Conservation (phyloP, 2,113 vertebrate genomes). For the Phasianus colchicus region DNA sequence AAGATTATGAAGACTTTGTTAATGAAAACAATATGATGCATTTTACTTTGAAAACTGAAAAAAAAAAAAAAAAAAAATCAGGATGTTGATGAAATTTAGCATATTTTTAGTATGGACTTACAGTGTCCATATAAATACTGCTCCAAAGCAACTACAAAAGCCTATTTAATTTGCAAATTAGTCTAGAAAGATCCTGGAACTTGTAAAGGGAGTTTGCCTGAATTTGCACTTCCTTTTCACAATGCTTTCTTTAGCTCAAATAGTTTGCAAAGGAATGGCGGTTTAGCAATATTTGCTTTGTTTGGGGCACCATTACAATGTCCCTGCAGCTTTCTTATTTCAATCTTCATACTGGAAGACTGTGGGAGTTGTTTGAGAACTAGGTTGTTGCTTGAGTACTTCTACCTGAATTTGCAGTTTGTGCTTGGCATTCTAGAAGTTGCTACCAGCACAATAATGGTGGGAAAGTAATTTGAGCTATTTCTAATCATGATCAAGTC, state of each 20-base stretch:
- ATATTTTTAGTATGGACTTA: background rate
- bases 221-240: background rate
- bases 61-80: background rate
- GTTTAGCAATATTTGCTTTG: constrained; percentile 16
- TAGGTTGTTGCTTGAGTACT: background rate
- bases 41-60: background rate
- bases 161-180: background rate
- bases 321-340: background rate
- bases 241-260: background rate
- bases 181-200: background rate
- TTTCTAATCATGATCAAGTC: background rate
- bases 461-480: background rate
- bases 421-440: background rate
- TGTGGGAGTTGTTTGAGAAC: background rate
- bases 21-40: background rate
- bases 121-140: background rate
- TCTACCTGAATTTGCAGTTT: background rate
- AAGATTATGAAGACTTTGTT: background rate
- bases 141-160: background rate
- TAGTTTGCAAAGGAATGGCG: constrained; percentile 8
- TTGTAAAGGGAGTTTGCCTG: background rate
- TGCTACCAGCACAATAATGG: background rate
- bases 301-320: background rate
- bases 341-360: background rate
- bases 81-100: background rate